Evolutionary conservation across 2,113 vertebrate species (phyloP).

Genomic region (Cyprinodon brontotheroides): DNA sequence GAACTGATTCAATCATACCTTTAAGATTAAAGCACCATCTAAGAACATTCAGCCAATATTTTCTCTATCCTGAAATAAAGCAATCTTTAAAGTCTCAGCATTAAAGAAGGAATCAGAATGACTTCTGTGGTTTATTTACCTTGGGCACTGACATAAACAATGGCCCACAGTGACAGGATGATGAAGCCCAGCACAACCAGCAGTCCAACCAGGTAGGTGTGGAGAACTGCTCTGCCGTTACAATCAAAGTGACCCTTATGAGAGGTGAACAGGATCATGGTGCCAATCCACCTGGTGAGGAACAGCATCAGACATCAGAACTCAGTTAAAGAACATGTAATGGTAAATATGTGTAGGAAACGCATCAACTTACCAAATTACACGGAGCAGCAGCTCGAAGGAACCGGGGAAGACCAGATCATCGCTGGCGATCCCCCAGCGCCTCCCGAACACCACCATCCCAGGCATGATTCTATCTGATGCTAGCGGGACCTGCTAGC

Average conservation of each 20-base stretch:
- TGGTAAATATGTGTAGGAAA: neutral
- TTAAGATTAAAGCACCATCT: no score
- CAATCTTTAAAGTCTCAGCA: no score
- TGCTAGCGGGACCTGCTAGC: neutral
- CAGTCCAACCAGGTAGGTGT: constrained; percentile 88
- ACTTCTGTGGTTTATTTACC: constrained; percentile 74
- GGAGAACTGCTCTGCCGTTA: constrained; percentile 80
- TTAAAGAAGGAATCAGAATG: no score
- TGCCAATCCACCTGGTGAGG: constrained; percentile 87
- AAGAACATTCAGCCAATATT: no score
- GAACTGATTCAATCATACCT: no score
- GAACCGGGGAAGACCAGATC: constrained; percentile 92
- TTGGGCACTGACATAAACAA: constrained; percentile 91
- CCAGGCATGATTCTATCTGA: constrained; percentile 86
- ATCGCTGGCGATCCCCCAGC: constrained; percentile 94
- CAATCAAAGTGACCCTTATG: constrained; percentile 86
- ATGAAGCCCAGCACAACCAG: constrained; percentile 86
- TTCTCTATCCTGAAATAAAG: no score
- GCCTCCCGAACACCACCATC: constrained; percentile 87
- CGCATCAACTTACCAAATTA: constrained; percentile 83
- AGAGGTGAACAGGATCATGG: constrained; percentile 82
- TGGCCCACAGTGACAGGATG: constrained; percentile 83
- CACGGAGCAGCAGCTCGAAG: constrained; percentile 86
- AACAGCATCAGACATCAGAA: neutral
- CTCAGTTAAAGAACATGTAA: no score